phyloP scores from a whole-genome alignment of 23 tunicate species.

The Styela plicata region DNA sequence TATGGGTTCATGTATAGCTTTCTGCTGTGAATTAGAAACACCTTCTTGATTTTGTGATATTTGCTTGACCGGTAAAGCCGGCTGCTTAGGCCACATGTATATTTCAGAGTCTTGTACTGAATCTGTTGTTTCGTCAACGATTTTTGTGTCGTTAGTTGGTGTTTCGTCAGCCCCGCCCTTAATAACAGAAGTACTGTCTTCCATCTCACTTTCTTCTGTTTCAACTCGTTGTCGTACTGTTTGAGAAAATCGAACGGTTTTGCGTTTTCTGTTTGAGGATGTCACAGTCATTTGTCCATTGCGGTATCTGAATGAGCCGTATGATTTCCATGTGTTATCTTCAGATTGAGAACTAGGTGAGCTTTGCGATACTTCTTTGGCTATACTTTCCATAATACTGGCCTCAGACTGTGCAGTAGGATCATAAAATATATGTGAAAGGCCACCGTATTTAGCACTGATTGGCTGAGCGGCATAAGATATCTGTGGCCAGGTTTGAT shows the following conservation, averaged over 20 bases:
- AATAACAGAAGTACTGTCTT: constrained; percentile 76
- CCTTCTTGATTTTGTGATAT: background rate
- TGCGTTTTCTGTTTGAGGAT: constrained; percentile 33
- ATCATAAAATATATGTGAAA: constrained; percentile 17
- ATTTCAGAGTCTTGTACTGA: background rate
- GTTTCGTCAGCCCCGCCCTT: constrained; percentile 49
- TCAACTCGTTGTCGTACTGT: constrained; percentile 80
- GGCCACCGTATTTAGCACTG: constrained; percentile 24
- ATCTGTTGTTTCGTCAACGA: background rate
- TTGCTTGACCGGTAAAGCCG: background rate
- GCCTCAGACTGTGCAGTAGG: constrained; percentile 9
- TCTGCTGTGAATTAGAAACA: background rate
- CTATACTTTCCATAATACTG: constrained; percentile 12
- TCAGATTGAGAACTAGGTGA: background rate
- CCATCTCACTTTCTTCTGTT: constrained; percentile 55
- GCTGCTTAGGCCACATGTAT: background rate
- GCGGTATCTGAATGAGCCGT: constrained; percentile 73
- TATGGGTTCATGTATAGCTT: constrained; percentile 34
- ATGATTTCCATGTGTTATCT: constrained; percentile 22
- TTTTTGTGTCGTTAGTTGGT: background rate
- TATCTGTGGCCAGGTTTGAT: background rate
- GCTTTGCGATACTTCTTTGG: background rate
- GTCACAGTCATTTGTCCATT: constrained; percentile 53
- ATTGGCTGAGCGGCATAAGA: background rate
- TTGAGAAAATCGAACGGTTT: constrained; percentile 88